Evolutionary conservation across 2,113 vertebrate species (phyloP).

Genomic region (Synodontis membranacea): DNA sequence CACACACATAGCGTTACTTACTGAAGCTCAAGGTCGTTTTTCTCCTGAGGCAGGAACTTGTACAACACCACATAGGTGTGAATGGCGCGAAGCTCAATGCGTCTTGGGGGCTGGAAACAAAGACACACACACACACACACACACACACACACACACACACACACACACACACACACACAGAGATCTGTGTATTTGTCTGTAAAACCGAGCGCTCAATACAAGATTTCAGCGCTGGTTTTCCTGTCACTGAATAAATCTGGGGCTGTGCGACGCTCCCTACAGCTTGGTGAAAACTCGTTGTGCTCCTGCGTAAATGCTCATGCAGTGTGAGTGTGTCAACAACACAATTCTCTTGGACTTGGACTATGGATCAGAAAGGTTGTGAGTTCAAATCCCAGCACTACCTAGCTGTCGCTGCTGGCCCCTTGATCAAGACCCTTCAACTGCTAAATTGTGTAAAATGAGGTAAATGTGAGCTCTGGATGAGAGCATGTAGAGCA

Average conservation of each 20-base stretch:
- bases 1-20: conserved; percentile 68
- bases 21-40: conserved; percentile 87
- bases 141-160: conserved; percentile 30
- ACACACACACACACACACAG: conserved; percentile 29
- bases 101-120: conserved; percentile 55
- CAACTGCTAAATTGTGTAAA: too few species aligned
- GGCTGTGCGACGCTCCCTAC: neutral
- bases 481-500: neutral
- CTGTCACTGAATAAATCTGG: neutral
- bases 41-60: conserved; percentile 91
- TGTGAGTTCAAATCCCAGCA: too few species aligned
- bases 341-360: neutral
- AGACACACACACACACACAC: conserved; percentile 38
- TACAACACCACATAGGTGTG: conserved; percentile 90
- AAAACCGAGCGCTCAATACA: neutral
- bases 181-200: neutral
- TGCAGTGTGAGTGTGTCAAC: neutral
- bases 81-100: conserved; percentile 80
- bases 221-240: neutral
- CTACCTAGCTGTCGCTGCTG: too few species aligned
- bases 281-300: neutral
- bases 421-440: too few species aligned
- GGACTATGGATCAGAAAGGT: too few species aligned
- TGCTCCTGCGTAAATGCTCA: neutral
- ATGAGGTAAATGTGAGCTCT: too few species aligned